Evolutionary conservation across 2,888 invertebrate genomes (phyloP).

Genomic region (Prosapia bicincta): DNA sequence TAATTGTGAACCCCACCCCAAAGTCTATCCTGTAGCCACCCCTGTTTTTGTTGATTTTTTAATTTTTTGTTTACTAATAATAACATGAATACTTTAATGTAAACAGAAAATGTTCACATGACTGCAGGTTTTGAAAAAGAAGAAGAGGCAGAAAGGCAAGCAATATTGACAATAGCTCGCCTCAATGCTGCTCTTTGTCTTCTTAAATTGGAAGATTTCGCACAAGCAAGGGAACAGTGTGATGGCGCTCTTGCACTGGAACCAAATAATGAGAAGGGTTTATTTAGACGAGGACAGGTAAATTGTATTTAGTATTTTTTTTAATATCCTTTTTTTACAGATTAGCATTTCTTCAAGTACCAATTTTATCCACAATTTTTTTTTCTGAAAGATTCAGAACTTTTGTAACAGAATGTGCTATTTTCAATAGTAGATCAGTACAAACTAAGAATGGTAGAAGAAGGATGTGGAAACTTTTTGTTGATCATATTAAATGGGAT

Average conservation of each 20-base stretch:
- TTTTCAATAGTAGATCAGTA: no score
- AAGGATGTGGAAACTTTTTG: no score
- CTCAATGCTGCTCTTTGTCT: slow-evolving; percentile 81
- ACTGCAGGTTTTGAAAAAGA: slow-evolving; percentile 47
- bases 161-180: slow-evolving; percentile 64
- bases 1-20: no score
- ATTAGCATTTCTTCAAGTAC: no score
- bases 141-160: slow-evolving; percentile 50
- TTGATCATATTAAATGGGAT: no score
- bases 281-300: slow-evolving; percentile 80
- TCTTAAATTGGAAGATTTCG: slow-evolving; percentile 68
- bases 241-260: slow-evolving; percentile 73
- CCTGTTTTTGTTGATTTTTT: no score
- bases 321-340: background rate
- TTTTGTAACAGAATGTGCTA: background rate
- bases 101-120: background rate
- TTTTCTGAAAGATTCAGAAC: background rate
- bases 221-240: slow-evolving; percentile 70
- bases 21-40: no score
- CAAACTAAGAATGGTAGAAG: no score
- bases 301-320: background rate
- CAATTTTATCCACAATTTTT: no score
- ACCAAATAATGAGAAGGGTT: slow-evolving; percentile 77
- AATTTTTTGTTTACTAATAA: background rate
- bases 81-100: background rate